Evolutionary conservation across 1,140 invertebrate species (phyloP), one percentile per base, ranked within the genome.

Genomic region (Pseudobourletiella spinata): DNA sequence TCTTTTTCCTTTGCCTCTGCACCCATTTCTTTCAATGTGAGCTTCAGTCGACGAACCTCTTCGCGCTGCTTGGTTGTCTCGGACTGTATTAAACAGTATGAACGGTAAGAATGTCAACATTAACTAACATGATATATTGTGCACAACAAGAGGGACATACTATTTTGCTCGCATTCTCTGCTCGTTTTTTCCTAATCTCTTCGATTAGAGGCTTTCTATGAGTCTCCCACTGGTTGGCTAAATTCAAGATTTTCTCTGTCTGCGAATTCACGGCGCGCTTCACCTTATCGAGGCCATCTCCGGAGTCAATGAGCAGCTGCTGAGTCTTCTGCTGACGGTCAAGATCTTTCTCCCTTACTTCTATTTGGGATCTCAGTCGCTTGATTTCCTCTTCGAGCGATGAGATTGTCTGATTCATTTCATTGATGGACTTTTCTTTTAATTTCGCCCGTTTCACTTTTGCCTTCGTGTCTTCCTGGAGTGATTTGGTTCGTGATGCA

Each of bases 211-310:
- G 82, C 39, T 75, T 76, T 67, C 84, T 76, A 63, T 84, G 82
- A 64, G 82, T 79, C 62, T 86, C 83, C 86, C 86, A 89, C 67
- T 87, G 82, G 52, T 77, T 79, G 2, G 81, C 81, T 63, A 87
- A 74, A 64, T 75, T 79, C 11, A 82, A 73, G 43, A 88, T 71
- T 74, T 82, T 79, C 70, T 81, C 79, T 28, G 78, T 77, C 68
- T 79, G 82, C 16, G 75, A 74, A 63, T 86, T 81, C 25, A 87
- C 79, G 3, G 82, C 70, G 52, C 72, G 71, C 74, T 83, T 78
- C 28, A 86, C 69, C 74, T 86, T 86, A 3, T 74, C 71, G 39
- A 86, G 76, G 72, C 86, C 86, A 42, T 79, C 78, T 46, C 84
- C 82, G 8, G 79, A 79, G 69, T 84, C 77, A 67, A 80, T 76